These are phyloP conservation scores for Avahi laniger DNA, from an alignment of 2,797 vertebrate species.

Conservation along the genomic window DNA sequence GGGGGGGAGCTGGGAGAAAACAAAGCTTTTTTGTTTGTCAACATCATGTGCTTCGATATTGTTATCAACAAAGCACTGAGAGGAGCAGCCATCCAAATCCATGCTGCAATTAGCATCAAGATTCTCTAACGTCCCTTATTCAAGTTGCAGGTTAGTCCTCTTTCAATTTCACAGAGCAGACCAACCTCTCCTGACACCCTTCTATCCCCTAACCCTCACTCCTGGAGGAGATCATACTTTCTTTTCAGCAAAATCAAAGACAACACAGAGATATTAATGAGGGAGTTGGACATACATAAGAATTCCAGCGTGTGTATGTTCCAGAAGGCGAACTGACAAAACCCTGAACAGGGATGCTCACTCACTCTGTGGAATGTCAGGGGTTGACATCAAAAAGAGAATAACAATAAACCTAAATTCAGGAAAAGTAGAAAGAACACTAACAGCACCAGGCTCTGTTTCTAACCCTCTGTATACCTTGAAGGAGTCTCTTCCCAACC, in stretches of 20 bases:
- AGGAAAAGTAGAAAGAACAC: neutral
- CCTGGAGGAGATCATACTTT: constrained; percentile 2
- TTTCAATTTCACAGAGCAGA: neutral
- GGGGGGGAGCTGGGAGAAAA: neutral
- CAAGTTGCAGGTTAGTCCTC: neutral
- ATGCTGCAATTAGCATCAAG: neutral
- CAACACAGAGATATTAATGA: neutral
- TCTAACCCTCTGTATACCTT: neutral
- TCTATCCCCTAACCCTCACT: neutral
- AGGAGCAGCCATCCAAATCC: neutral
- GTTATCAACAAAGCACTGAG: neutral
- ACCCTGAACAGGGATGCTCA: neutral
- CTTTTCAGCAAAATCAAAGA: constrained; percentile 29
- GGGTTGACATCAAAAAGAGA: neutral
- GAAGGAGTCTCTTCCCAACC: neutral
- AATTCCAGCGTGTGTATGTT: neutral
- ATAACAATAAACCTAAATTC: neutral
- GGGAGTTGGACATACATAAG: neutral
- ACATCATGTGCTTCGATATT: neutral
- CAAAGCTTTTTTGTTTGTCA: neutral
- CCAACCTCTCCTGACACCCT: neutral
- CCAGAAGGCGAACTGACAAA: neutral
- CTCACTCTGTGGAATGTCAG: neutral
- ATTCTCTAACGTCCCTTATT: neutral
- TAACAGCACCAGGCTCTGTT: neutral